phyloP scores from a whole-genome alignment of 2,888 invertebrate genomes.

The Caenorhabditis sp. region DNA sequence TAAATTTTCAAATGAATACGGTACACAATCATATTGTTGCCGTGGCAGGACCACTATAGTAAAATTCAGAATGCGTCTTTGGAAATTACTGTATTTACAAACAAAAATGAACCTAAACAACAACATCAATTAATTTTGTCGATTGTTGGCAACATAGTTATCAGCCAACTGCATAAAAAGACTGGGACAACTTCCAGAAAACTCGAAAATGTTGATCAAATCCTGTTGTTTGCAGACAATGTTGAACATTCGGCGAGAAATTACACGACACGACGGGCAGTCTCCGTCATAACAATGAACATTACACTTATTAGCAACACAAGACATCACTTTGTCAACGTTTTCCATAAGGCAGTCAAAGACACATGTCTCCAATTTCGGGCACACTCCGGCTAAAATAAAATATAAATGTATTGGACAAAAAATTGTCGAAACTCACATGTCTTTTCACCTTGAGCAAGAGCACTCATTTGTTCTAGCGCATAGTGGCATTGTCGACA shows the following conservation, averaged over 20 bases:
- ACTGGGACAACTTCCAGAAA: slow-evolving; percentile 46
- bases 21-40: too few species aligned
- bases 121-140: background rate
- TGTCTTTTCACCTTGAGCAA: slow-evolving; percentile 54
- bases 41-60: too few species aligned
- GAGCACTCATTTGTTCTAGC: slow-evolving; percentile 52
- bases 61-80: background rate
- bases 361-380: slow-evolving; percentile 50
- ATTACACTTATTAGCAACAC: slow-evolving; percentile 51
- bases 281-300: slow-evolving; percentile 58
- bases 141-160: slow-evolving; percentile 43
- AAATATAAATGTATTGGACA: background rate
- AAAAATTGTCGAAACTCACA: slow-evolving; percentile 42
- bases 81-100: background rate
- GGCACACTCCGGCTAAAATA: slow-evolving; percentile 52
- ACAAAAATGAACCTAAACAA: background rate
- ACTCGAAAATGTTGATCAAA: slow-evolving; percentile 39
- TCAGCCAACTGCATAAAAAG: slow-evolving; percentile 52
- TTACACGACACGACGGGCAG: slow-evolving; percentile 52
- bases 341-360: slow-evolving; percentile 40
- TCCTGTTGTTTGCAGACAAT: slow-evolving; percentile 38
- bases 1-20: too few species aligned
- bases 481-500: slow-evolving; percentile 57
- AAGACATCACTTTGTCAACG: slow-evolving; percentile 33
- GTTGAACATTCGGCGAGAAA: slow-evolving; percentile 49